Percentiles rank a stretch among this genome's conserved stretches.
Conservation (phyloP, 2,797 vertebrate genomes). For the Mus spretus region DNA sequence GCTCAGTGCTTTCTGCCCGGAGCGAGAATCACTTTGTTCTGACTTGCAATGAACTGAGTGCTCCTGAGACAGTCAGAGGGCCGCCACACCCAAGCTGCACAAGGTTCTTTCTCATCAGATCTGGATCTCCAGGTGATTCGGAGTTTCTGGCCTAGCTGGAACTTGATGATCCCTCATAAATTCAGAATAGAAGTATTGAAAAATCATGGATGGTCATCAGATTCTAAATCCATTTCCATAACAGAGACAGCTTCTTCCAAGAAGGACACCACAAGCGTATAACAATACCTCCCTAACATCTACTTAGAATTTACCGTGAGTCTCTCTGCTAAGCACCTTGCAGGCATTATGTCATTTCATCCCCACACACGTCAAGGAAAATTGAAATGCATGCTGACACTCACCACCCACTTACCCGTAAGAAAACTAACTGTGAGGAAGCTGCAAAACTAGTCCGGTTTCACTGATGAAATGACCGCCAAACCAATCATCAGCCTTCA, state of each 20-base stretch:
- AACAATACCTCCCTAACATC: not conserved
- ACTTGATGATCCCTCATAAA: constrained; percentile 41
- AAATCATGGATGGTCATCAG: not conserved
- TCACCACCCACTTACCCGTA: not conserved
- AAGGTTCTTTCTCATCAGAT: constrained; percentile 59
- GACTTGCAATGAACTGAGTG: constrained; percentile 77
- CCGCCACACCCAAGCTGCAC: constrained; percentile 53
- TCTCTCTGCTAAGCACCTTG: not conserved
- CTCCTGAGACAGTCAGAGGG: constrained; percentile 9
- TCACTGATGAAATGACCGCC: not conserved
- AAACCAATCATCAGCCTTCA: not conserved
- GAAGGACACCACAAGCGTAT: not conserved
- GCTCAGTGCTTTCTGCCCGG: constrained; percentile 27
- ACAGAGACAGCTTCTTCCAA: constrained; percentile 36
- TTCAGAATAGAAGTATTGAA: constrained; percentile 39
- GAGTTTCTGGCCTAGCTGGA: constrained; percentile 17
- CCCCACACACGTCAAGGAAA: constrained; percentile 22
- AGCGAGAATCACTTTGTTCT: constrained; percentile 62
- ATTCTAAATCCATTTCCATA: constrained; percentile 35
- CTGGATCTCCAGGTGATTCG: constrained; percentile 23
- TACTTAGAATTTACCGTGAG: constrained; percentile 2
- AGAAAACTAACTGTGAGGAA: constrained; percentile 18
- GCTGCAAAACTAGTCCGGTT: not conserved
- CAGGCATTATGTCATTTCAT: constrained; percentile 57
- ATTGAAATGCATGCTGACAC: not conserved